Evolutionary conservation across 2,888 invertebrate species (phyloP).

Genomic region (Mechanitis messenoides): DNA sequence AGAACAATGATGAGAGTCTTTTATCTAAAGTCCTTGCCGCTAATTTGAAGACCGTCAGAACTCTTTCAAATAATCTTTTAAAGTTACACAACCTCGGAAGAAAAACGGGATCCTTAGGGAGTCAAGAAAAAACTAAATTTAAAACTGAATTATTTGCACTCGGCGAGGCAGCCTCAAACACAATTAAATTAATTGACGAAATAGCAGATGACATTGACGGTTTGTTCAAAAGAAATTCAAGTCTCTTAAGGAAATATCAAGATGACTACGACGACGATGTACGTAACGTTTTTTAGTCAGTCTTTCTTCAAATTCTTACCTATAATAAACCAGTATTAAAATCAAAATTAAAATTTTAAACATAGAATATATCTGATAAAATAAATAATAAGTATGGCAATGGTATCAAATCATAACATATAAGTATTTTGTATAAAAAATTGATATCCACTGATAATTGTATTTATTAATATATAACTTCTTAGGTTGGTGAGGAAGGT

Average conservation of each 20-base stretch:
- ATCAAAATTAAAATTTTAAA: too few relatives aligned
- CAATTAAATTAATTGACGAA: conserved; percentile 74
- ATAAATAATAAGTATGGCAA: too few relatives aligned
- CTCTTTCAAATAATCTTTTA: conserved; percentile 75
- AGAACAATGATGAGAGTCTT: conserved; percentile 60
- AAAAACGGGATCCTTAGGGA: conserved; percentile 72
- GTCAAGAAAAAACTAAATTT: conserved; percentile 74
- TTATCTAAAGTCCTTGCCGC: conserved; percentile 64
- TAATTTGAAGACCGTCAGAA: conserved; percentile 77
- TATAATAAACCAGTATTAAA: too few relatives aligned
- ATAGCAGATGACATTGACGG: conserved; percentile 71
- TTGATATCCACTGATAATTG: neutral
- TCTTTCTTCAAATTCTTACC: too few relatives aligned
- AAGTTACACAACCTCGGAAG: conserved; percentile 79
- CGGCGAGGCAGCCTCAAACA: conserved; percentile 75
- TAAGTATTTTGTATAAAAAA: too few relatives aligned
- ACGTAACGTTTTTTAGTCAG: conserved; percentile 28
- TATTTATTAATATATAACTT: conserved; percentile 7
- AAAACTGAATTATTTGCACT: conserved; percentile 74
- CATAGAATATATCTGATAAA: neutral
- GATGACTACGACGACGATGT: conserved; percentile 50
- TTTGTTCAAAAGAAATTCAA: conserved; percentile 50
- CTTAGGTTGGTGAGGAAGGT: conserved; percentile 67
- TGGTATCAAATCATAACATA: neutral
- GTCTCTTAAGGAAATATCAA: conserved; percentile 46